phyloP scores from a whole-genome alignment of 2,797 vertebrate genomes.

The Falco naumanni region DNA sequence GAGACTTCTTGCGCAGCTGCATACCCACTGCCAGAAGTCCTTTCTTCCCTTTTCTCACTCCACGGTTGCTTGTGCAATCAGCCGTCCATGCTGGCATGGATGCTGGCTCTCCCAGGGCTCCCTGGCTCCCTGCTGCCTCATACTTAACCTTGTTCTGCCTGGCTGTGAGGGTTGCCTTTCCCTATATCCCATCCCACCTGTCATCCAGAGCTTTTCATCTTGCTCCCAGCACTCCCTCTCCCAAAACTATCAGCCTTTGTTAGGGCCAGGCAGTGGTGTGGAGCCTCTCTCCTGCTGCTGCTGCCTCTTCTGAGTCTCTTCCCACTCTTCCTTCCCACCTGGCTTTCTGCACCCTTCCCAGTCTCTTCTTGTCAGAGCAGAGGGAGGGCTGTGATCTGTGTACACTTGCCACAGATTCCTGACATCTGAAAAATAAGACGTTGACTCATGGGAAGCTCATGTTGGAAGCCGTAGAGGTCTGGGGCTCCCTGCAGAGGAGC shows the following conservation, averaged over 20 bases:
- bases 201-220: not conserved
- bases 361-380: not conserved
- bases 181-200: not conserved
- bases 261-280: not conserved
- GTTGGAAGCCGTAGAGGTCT: not conserved
- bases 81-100: not conserved
- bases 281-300: not conserved
- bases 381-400: not conserved
- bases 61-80: not conserved
- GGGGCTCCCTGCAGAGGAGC: not conserved
- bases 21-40: not conserved
- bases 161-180: not conserved
- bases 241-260: not conserved
- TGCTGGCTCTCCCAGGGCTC: not conserved
- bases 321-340: not conserved
- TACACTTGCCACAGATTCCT: not conserved
- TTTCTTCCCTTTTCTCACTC: not conserved
- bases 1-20: not conserved
- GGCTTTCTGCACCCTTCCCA: not conserved
- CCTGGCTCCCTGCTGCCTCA: fast-evolving
- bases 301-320: not conserved
- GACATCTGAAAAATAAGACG: not conserved
- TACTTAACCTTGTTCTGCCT: not conserved
- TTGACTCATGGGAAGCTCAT: not conserved
- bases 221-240: not conserved